These are phyloP conservation scores for Alfaro cultratus DNA, from an alignment of 2,797 vertebrate species.

Conservation along the genomic window DNA sequence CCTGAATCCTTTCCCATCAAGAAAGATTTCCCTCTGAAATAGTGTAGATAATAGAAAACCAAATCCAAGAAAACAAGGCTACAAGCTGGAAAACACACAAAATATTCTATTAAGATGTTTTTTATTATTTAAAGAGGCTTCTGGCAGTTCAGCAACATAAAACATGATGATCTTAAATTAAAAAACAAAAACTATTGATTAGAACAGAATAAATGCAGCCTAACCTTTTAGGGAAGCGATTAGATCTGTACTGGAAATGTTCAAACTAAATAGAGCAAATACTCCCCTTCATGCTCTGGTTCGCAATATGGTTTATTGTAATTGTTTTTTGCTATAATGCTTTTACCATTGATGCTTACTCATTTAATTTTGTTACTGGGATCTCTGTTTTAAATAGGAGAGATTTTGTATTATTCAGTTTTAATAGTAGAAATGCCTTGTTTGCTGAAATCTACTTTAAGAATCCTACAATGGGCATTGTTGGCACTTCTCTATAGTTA, in stretches of 20 bases:
- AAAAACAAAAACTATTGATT: neutral
- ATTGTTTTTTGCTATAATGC: neutral
- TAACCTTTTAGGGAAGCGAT: neutral
- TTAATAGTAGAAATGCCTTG: neutral
- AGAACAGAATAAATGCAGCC: neutral
- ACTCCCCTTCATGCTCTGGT: neutral
- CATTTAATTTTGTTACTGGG: neutral
- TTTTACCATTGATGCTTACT: neutral
- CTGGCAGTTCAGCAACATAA: neutral
- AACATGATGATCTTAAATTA: neutral
- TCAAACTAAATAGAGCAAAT: neutral
- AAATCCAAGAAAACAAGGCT: conserved; percentile 26
- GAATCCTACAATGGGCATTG: neutral
- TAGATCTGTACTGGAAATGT: neutral
- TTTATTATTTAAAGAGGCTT: conserved; percentile 15
- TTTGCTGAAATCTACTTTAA: neutral
- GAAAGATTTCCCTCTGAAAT: conserved; percentile 47
- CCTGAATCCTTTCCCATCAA: conserved; percentile 52
- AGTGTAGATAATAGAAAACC: conserved; percentile 20
- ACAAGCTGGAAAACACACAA: conserved; percentile 17
- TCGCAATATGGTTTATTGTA: neutral
- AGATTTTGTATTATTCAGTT: neutral
- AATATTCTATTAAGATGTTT: neutral
- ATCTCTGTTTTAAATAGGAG: neutral
- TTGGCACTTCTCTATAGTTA: neutral